phyloP scores from a whole-genome alignment of 2,113 vertebrate species.

The Syrmaticus mikado region DNA sequence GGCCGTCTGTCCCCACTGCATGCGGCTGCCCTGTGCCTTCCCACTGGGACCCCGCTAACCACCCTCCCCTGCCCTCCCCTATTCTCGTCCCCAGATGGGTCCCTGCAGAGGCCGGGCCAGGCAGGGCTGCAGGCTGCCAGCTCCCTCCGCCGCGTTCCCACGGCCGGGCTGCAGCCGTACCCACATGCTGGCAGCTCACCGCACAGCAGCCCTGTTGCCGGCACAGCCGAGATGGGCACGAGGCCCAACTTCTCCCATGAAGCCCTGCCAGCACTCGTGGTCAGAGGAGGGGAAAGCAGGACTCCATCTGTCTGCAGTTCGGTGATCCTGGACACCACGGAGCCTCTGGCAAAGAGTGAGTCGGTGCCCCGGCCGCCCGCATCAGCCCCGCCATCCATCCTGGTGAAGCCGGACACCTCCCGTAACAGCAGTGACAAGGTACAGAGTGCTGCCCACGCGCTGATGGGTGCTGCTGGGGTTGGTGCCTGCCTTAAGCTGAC shows the following conservation, averaged over 20 bases:
- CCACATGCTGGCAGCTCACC: slow-evolving; percentile 58
- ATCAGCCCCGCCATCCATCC: slow-evolving; percentile 87
- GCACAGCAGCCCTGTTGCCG: slow-evolving; percentile 17
- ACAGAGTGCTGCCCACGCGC: neutral
- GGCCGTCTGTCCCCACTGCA: too few relatives aligned
- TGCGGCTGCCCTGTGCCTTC: neutral
- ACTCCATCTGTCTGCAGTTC: slow-evolving; percentile 75
- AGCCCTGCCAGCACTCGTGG: neutral
- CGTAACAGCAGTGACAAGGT: slow-evolving; percentile 90
- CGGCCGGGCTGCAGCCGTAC: slow-evolving; percentile 8
- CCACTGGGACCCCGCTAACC: neutral
- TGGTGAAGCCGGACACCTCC: slow-evolving; percentile 90
- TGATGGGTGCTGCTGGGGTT: neutral
- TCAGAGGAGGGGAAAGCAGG: slow-evolving; percentile 57
- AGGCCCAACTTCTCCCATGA: slow-evolving; percentile 72
- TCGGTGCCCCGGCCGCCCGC: slow-evolving; percentile 67
- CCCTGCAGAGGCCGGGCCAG: slow-evolving; percentile 75
- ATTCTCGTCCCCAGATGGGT: slow-evolving; percentile 70
- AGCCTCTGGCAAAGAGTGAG: slow-evolving; percentile 74
- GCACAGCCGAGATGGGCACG: slow-evolving; percentile 70
- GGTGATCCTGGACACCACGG: slow-evolving; percentile 80
- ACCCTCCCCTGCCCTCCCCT: too few relatives aligned
- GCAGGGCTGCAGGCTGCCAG: slow-evolving; percentile 60
- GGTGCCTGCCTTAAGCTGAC: fast-evolving
- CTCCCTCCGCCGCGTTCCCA: slow-evolving; percentile 69